phyloP scores from a whole-genome alignment of 2,797 vertebrate species.

The Malacoctenus gilli region DNA sequence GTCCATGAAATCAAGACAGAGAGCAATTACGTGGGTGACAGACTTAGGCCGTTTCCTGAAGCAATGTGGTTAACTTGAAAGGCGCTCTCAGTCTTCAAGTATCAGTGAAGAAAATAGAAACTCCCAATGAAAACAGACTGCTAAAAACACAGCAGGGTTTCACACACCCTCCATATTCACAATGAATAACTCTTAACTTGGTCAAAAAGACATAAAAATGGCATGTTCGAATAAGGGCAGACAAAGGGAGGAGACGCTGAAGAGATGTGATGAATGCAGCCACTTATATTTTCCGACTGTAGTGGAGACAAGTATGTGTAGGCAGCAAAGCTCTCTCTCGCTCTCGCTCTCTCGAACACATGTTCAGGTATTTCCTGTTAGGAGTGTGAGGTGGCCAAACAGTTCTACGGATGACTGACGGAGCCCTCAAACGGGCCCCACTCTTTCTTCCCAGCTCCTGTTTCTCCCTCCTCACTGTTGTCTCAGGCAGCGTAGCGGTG shows the following conservation, averaged over 20 bases:
- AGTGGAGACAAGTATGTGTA: constrained; percentile 31
- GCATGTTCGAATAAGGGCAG: constrained; percentile 9
- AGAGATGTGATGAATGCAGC: constrained; percentile 21
- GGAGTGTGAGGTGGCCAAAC: constrained; percentile 57
- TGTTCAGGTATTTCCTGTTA: constrained; percentile 71
- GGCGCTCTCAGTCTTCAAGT: constrained; percentile 23
- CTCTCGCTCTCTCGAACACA: constrained; percentile 35
- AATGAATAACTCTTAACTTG: constrained; percentile 41
- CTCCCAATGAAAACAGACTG: background rate
- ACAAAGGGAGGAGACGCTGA: constrained; percentile 33
- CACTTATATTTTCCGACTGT: constrained; percentile 42
- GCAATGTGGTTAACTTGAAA: constrained; percentile 17
- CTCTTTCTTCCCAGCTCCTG: constrained; percentile 30
- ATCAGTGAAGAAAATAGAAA: constrained; percentile 24
- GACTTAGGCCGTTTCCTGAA: constrained; percentile 9
- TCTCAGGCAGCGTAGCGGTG: too few species aligned
- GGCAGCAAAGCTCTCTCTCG: constrained; percentile 21
- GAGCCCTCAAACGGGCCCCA: constrained; percentile 59
- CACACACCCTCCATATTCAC: constrained; percentile 25
- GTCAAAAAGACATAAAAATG: constrained; percentile 27
- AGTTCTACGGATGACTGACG: constrained; percentile 55
- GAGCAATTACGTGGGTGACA: constrained; percentile 37
- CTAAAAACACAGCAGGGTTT: constrained; percentile 10
- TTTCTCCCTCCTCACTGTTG: constrained; percentile 7
- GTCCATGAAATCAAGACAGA: constrained; percentile 37